Base-by-base conservation (phyloP, 2,888 invertebrate genomes). In the Cactoblastis cactorum region DNA sequence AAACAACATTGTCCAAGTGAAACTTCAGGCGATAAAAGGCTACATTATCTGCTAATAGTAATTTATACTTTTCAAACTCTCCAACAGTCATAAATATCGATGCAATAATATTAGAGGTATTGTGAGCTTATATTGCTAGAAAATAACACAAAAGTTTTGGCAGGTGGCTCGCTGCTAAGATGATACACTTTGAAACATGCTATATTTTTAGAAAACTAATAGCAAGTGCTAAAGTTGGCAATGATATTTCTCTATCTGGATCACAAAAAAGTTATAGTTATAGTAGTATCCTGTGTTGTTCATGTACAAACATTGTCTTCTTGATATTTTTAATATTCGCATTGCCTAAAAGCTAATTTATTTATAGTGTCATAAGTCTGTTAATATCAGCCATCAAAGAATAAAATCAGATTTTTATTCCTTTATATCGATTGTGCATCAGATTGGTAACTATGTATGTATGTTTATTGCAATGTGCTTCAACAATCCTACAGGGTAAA, bases 401-500 rank as follows among this genome's bases (percentile, higher is more conserved):
- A 22, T n/a, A n/a, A n/a, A n/a, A n/a, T n/a, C n/a, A n/a, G n/a
- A n/a, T n/a, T n/a, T n/a, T n/a, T n/a, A n/a, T n/a, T n/a, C n/a
- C n/a, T n/a, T n/a, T n/a, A n/a, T n/a, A n/a, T n/a, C n/a, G n/a
- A n/a, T n/a, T n/a, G n/a, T n/a, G n/a, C n/a, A n/a, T n/a, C n/a
- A n/a, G n/a, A n/a, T n/a, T n/a, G n/a, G n/a, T n/a, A n/a, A n/a
- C n/a, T n/a, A n/a, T n/a, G n/a, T n/a, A n/a, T n/a, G n/a, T n/a
- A n/a, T n/a, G n/a, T n/a, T n/a, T n/a, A n/a, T n/a, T n/a, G n/a
- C n/a, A n/a, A n/a, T n/a, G n/a, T n/a, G n/a, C n/a, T 22, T 22
- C 5, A 5, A 22, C 22, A 22, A 4, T 22, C 22, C 22, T 3
- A 45, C 34, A 48, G 45, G 51, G 51, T 53, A 54, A 58, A 58